Percentiles rank a stretch among this genome's conserved stretches.
Conservation (phyloP, 1,140 invertebrate genomes). For the Eciton burchellii region DNA sequence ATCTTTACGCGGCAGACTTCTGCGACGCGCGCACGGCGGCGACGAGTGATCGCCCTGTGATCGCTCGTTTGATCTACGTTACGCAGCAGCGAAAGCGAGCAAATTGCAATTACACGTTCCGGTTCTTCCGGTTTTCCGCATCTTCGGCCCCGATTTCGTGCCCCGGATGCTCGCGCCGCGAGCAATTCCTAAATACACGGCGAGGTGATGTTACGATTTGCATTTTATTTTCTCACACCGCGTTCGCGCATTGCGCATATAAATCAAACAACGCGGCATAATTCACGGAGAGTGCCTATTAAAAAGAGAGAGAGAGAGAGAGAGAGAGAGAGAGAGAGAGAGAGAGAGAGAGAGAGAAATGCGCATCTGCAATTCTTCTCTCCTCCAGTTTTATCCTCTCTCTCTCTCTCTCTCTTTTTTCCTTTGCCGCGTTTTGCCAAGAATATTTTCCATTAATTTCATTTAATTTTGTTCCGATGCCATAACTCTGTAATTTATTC, state of each 20-base stretch:
- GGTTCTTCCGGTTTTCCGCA: too few species aligned
- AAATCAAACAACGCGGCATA: too few species aligned
- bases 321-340: too few species aligned
- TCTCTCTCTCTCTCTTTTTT: neutral
- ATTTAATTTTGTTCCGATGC: constrained; percentile 30
- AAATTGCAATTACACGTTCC: constrained; percentile 52
- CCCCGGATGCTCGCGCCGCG: neutral
- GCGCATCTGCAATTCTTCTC: too few species aligned
- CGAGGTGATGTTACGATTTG: too few species aligned
- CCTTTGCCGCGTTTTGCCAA: neutral
- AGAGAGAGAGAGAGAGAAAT: too few species aligned
- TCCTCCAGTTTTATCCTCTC: neutral
- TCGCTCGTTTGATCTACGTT: neutral
- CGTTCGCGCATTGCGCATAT: too few species aligned
- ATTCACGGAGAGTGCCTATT: too few species aligned
- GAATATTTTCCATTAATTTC: constrained; percentile 1
- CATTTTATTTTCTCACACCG: too few species aligned
- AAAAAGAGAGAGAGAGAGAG: too few species aligned
- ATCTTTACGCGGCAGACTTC: neutral
- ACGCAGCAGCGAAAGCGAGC: constrained; percentile 36
- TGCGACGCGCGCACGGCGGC: neutral
- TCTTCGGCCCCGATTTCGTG: constrained; percentile 10
- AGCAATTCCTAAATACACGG: constrained; percentile 2
- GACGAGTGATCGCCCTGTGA: neutral
- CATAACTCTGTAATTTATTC: constrained; percentile 2